Conservation (phyloP, 2,797 vertebrate genomes). For the Pseudomugil gertrudae region DNA sequence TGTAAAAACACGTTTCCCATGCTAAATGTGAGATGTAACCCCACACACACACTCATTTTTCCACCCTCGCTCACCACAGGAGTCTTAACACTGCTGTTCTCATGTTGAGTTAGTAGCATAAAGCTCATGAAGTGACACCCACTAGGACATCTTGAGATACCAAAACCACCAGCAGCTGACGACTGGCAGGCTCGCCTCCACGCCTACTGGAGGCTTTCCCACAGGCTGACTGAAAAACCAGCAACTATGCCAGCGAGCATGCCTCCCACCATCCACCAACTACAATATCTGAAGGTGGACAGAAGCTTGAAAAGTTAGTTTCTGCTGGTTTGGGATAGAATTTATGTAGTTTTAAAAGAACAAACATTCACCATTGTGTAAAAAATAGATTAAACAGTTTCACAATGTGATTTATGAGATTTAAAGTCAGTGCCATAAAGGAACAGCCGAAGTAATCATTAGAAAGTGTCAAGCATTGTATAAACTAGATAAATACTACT, state of each 20-base stretch:
- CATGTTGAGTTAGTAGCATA: constrained; percentile 45
- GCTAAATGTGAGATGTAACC: constrained; percentile 14
- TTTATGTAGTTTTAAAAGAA: not conserved
- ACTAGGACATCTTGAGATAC: constrained; percentile 69
- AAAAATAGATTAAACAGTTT: not conserved
- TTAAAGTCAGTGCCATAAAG: not conserved
- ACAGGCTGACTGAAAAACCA: constrained; percentile 27
- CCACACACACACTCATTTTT: constrained; percentile 33
- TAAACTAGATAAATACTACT: not conserved
- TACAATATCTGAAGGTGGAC: not conserved
- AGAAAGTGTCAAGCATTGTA: constrained; percentile 8
- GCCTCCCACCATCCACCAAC: not conserved
- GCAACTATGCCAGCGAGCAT: not conserved
- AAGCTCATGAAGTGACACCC: constrained; percentile 66
- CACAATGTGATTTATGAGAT: not conserved
- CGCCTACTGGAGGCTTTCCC: constrained; percentile 52
- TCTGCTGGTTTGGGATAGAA: not conserved
- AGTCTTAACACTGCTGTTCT: constrained; percentile 44
- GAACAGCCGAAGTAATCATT: not conserved
- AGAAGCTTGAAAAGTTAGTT: not conserved
- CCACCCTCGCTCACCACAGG: constrained; percentile 56
- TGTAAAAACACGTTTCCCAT: constrained; percentile 36
- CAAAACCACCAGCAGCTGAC: constrained; percentile 64
- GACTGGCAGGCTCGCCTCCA: constrained; percentile 54
- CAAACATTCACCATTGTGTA: not conserved